Evolutionary conservation across 2,113 vertebrate genomes (phyloP).

Genomic region (Protobothrops mucrosquamatus): DNA sequence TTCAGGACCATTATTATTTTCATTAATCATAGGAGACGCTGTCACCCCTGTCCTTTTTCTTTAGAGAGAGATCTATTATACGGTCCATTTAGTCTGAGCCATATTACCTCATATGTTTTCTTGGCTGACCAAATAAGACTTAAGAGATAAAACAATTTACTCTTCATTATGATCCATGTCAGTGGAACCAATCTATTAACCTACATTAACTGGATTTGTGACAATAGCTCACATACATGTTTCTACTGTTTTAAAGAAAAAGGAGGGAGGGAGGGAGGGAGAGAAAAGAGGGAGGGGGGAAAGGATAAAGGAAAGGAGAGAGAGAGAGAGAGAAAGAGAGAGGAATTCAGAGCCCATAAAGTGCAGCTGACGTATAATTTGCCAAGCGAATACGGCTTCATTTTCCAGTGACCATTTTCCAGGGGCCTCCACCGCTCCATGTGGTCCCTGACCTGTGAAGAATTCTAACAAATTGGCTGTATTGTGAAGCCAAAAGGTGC

Average conservation of each 20-base stretch:
- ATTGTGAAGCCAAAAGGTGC: slow-evolving; percentile 99
- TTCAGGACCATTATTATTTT: slow-evolving; percentile 99
- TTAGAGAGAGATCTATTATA: slow-evolving; percentile 99
- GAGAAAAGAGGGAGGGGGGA: slow-evolving; percentile 21
- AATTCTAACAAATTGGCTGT: slow-evolving; percentile 99
- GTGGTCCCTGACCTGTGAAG: slow-evolving; percentile 99
- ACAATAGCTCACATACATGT: slow-evolving; percentile 78
- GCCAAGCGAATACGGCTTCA: slow-evolving; percentile 92
- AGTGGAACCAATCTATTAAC: slow-evolving; percentile 99
- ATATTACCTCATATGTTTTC: slow-evolving; percentile 99
- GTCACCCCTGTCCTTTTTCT: slow-evolving; percentile 95
- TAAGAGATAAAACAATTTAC: slow-evolving; percentile 99
- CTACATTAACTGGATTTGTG: slow-evolving; percentile 96
- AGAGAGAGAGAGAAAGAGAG: slow-evolving; percentile 29
- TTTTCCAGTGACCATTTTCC: slow-evolving; percentile 83
- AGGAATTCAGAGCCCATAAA: slow-evolving; percentile 87
- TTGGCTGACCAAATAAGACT: slow-evolving; percentile 99
- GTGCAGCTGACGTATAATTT: slow-evolving; percentile 93
- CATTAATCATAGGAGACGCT: slow-evolving; percentile 98
- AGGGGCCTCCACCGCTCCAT: slow-evolving; percentile 85
- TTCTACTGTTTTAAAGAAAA: slow-evolving; percentile 65
- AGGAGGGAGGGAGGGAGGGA: slow-evolving; percentile 40
- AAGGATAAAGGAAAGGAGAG: slow-evolving; percentile 28
- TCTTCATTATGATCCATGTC: slow-evolving; percentile 99
- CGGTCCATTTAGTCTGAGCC: slow-evolving; percentile 97